phyloP scores from a whole-genome alignment of 2,888 invertebrate species.

The Drosophila hamatofila region DNA sequence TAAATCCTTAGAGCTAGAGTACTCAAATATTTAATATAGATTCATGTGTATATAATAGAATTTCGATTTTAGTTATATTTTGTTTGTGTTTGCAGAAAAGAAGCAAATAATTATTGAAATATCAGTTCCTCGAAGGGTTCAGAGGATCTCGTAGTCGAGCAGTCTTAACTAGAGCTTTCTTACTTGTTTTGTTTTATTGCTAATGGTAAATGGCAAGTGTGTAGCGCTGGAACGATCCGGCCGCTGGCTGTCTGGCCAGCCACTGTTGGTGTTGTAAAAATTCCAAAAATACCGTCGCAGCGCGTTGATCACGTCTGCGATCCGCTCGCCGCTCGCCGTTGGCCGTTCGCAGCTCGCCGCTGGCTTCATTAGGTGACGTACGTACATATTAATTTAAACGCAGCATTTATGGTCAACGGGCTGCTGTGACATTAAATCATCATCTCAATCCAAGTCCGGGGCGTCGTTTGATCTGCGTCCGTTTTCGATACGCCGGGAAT shows the following conservation, averaged over 20 bases:
- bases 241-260: not conserved
- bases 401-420: constrained; percentile 60
- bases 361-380: constrained; percentile 73
- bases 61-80: no score
- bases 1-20: no score
- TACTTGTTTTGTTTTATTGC: constrained; percentile 51
- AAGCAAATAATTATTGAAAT: no score
- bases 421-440: constrained; percentile 66
- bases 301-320: constrained; percentile 66
- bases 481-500: constrained; percentile 38
- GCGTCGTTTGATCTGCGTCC: constrained; percentile 56
- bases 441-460: constrained; percentile 54
- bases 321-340: constrained; percentile 29
- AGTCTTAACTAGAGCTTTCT: no score
- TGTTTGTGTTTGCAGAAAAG: no score
- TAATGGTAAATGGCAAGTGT: constrained; percentile 51
- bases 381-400: constrained; percentile 79
- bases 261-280: constrained; percentile 67
- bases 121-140: no score
- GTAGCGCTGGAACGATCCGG: constrained; percentile 13
- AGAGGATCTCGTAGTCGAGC: no score
- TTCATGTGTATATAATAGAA: no score
- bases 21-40: no score
- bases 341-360: constrained; percentile 2
- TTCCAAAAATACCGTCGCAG: constrained; percentile 73